Evolutionary conservation across 2,888 invertebrate species (phyloP).

Genomic region (Luperina nickerlii): DNA sequence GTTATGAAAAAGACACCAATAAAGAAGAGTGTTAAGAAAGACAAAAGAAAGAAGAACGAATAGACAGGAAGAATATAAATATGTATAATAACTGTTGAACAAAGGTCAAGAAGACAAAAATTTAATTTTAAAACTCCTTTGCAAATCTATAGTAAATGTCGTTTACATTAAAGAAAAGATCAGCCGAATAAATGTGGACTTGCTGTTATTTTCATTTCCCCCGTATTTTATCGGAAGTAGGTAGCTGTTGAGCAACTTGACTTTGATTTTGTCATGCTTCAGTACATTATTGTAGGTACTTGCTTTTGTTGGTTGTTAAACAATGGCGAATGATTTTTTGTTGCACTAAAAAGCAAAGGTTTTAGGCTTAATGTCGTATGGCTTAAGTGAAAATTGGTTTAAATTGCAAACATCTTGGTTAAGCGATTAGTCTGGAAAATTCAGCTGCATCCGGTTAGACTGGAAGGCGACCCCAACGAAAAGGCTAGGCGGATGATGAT

Average conservation of each 20-base stretch:
- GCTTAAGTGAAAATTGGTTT: background rate
- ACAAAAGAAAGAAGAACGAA: conserved; percentile 9
- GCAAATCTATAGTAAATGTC: background rate
- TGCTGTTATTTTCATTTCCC: background rate
- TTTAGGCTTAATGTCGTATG: conserved; percentile 15
- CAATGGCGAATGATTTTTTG: conserved; percentile 35
- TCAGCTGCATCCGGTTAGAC: too few relatives aligned
- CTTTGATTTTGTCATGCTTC: conserved; percentile 39
- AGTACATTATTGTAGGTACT: conserved; percentile 10
- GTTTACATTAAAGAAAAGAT: background rate
- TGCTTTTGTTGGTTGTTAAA: conserved; percentile 24
- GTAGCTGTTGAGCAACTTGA: conserved; percentile 9
- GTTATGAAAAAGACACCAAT: background rate
- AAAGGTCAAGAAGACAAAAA: background rate
- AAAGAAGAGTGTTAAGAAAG: background rate
- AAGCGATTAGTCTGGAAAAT: too few relatives aligned
- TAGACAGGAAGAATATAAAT: background rate
- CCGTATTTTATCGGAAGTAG: background rate
- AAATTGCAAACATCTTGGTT: background rate
- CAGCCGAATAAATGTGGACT: too few relatives aligned
- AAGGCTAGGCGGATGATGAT: too few relatives aligned
- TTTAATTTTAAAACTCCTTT: background rate
- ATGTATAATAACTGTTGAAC: background rate
- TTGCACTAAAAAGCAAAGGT: conserved; percentile 25
- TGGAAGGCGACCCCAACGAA: too few relatives aligned